Evolutionary conservation across 1,140 invertebrate genomes (phyloP).

Genomic region (Apocrypta bakeri): DNA sequence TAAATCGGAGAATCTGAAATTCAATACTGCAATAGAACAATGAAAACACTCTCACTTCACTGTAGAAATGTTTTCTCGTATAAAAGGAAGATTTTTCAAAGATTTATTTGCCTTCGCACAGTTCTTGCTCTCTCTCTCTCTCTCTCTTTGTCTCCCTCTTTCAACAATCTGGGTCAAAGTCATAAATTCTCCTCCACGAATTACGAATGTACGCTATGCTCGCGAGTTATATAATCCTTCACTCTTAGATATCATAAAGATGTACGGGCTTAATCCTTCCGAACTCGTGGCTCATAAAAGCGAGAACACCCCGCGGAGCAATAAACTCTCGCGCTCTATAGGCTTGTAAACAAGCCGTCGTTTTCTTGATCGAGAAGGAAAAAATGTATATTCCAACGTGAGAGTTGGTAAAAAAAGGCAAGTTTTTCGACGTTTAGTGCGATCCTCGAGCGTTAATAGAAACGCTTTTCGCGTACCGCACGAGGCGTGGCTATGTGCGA

Average conservation of each 20-base stretch:
- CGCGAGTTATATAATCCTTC: slow-evolving; percentile 33
- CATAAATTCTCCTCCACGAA: slow-evolving; percentile 38
- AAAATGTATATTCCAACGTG: neutral
- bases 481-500: slow-evolving; percentile 19
- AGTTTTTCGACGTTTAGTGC: too few species aligned
- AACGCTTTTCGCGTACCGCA: neutral
- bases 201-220: slow-evolving; percentile 32
- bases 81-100: slow-evolving; percentile 10
- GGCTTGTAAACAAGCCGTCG: slow-evolving; percentile 11
- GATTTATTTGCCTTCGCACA: slow-evolving; percentile 36
- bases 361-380: slow-evolving; percentile 34
- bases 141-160: neutral
- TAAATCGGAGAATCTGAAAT: too few species aligned
- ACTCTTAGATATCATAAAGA: slow-evolving; percentile 39
- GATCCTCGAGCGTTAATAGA: neutral
- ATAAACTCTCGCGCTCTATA: slow-evolving; percentile 13
- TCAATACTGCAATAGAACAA: neutral
- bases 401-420: neutral
- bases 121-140: neutral
- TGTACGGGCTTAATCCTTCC: slow-evolving; percentile 15
- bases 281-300: slow-evolving; percentile 14
- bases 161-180: slow-evolving; percentile 34
- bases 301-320: neutral
- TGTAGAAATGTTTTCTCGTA: neutral
- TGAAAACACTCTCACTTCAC: neutral